phyloP scores from a whole-genome alignment of 2,888 invertebrate species.

The Chrysomela aeneicollis region DNA sequence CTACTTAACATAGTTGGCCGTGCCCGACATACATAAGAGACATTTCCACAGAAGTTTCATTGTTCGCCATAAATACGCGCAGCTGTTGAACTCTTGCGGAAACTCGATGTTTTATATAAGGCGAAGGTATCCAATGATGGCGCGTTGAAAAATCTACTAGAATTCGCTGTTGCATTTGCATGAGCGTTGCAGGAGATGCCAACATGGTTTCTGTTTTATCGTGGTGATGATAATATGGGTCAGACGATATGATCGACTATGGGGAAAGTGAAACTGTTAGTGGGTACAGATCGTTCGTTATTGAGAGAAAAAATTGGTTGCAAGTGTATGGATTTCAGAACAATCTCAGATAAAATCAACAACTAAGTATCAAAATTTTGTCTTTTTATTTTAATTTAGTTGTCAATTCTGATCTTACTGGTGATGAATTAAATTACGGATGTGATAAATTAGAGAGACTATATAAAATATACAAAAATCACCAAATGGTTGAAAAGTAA shows the following conservation, averaged over 20 bases:
- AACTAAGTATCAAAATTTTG: no score
- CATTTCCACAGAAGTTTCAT: slow-evolving; percentile 24
- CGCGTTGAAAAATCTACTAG: slow-evolving; percentile 32
- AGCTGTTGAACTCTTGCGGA: slow-evolving; percentile 34
- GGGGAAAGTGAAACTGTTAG: no score
- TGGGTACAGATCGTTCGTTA: no score
- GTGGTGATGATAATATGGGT: slow-evolving; percentile 18
- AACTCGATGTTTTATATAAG: slow-evolving; percentile 33
- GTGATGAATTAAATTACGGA: no score
- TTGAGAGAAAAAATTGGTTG: no score
- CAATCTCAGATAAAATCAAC: no score
- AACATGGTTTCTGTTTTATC: slow-evolving; percentile 32
- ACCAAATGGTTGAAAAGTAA: no score
- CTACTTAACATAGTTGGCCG: slow-evolving; percentile 25
- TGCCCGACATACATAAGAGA: slow-evolving; percentile 30
- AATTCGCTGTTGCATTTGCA: slow-evolving; percentile 30
- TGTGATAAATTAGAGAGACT: no score
- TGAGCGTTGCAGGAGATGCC: slow-evolving; percentile 21
- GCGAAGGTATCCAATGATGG: slow-evolving; percentile 34
- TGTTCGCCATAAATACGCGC: slow-evolving; percentile 29
- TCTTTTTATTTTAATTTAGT: no score
- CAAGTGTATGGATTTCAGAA: no score
- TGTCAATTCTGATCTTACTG: no score
- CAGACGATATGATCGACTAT: background rate
- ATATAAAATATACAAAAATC: no score